These are phyloP conservation scores for Tenrec ecaudatus DNA, from an alignment of 2,113 vertebrate species.

Conservation along the genomic window DNA sequence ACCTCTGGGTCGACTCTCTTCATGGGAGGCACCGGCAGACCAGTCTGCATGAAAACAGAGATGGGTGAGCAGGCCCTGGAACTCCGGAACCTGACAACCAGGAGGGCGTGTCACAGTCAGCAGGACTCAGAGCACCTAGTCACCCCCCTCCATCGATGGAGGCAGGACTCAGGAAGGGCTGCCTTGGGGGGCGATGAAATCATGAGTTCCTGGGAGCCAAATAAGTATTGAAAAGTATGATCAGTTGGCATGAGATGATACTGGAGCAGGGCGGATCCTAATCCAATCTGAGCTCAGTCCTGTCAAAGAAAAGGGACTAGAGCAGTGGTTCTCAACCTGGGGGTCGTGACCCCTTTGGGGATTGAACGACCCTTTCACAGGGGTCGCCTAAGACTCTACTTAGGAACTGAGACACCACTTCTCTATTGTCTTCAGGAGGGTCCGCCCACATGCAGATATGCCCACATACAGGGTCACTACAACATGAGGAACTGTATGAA, in stretches of 20 bases:
- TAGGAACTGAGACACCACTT: too few relatives aligned
- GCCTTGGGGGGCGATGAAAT: neutral
- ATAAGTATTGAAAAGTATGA: neutral
- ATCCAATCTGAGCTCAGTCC: neutral
- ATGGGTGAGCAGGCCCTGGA: slow-evolving; percentile 56
- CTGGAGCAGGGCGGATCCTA: neutral
- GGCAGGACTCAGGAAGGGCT: neutral
- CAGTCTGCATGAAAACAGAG: slow-evolving; percentile 39
- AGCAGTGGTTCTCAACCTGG: too few relatives aligned
- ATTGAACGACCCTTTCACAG: too few relatives aligned
- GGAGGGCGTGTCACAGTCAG: neutral
- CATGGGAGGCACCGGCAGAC: slow-evolving; percentile 60
- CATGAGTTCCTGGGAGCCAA: neutral
- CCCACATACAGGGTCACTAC: too few relatives aligned
- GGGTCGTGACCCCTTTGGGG: too few relatives aligned
- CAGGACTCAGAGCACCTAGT: neutral
- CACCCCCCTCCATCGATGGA: neutral
- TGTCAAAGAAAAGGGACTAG: neutral
- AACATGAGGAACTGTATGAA: too few relatives aligned
- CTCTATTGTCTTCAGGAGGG: too few relatives aligned
- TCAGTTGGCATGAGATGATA: neutral
- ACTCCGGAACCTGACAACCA: neutral
- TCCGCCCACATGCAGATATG: too few relatives aligned
- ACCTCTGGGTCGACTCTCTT: slow-evolving; percentile 1
- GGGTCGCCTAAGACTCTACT: too few relatives aligned